Conservation (phyloP, 2,888 invertebrate genomes). For the Dorcus hopei region DNA sequence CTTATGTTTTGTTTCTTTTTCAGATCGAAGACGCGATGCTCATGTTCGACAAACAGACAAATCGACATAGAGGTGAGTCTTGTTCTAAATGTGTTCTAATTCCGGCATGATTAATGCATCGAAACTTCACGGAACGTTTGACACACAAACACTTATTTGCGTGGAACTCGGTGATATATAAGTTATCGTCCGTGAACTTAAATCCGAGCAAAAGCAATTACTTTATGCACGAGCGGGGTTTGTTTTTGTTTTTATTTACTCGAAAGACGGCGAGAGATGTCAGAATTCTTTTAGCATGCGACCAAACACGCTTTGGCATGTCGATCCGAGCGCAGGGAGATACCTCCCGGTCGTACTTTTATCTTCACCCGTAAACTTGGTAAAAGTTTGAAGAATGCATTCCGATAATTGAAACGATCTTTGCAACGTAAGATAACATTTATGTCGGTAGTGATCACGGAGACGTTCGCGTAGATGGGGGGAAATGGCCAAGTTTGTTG, state of each 20-base stretch:
- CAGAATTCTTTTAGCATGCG: too few species aligned
- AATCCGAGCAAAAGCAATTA: too few species aligned
- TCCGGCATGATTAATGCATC: constrained; percentile 10
- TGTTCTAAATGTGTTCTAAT: neutral
- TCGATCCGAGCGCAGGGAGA: too few species aligned
- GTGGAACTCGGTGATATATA: too few species aligned
- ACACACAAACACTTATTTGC: neutral
- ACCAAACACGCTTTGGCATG: too few species aligned
- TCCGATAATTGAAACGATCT: constrained; percentile 42
- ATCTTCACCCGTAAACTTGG: constrained; percentile 5
- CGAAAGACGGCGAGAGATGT: too few species aligned
- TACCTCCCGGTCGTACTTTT: neutral
- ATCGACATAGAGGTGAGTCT: constrained; percentile 95
- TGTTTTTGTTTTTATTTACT: too few species aligned
- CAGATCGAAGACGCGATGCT: constrained; percentile 99
- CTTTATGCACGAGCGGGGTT: too few species aligned
- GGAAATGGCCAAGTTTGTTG: constrained; percentile 36
- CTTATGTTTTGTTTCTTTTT: constrained; percentile 48
- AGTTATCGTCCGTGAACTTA: too few species aligned
- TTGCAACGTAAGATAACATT: constrained; percentile 34
- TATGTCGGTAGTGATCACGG: constrained; percentile 32
- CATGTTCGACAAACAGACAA: constrained; percentile 99
- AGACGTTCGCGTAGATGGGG: constrained; percentile 22
- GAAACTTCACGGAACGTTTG: constrained; percentile 5
- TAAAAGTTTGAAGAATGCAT: constrained; percentile 34